Percentiles rank a stretch among this genome's conserved stretches.
Conservation (phyloP, 1,140 invertebrate genomes). For the Caerostris darwini region DNA sequence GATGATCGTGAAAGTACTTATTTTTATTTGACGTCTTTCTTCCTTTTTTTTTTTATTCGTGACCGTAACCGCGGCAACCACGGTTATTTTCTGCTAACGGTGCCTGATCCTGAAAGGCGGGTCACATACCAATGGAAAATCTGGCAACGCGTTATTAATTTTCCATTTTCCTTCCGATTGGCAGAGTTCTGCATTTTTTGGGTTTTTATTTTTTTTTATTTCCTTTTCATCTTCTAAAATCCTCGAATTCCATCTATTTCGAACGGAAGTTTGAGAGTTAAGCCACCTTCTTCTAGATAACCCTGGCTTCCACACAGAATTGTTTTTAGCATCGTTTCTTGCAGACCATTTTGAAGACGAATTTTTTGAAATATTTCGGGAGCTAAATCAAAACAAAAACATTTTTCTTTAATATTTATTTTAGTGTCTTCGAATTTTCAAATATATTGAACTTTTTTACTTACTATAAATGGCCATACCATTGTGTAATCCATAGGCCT, state of each 20-base stretch:
- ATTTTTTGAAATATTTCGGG: not conserved
- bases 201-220: not conserved
- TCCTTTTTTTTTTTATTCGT: not conserved
- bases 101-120: conserved; percentile 25
- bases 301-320: not conserved
- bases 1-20: not conserved
- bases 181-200: conserved; percentile 4
- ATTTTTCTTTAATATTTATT: not conserved
- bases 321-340: not conserved
- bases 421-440: not conserved
- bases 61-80: conserved; percentile 52
- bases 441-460: too few relatives aligned
- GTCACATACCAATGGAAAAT: conserved; percentile 15
- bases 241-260: not conserved
- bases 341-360: not conserved
- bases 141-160: conserved; percentile 43
- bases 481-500: too few relatives aligned
- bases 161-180: conserved; percentile 39
- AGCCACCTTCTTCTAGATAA: not conserved
- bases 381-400: not conserved
- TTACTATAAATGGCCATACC: too few relatives aligned
- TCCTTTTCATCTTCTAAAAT: not conserved
- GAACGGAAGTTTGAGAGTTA: not conserved
- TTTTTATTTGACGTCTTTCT: not conserved
- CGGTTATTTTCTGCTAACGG: conserved; percentile 33